Evolutionary conservation across 2,888 invertebrate species (phyloP), one percentile per base, ranked within the genome.

Genomic region (Biston stratarius): DNA sequence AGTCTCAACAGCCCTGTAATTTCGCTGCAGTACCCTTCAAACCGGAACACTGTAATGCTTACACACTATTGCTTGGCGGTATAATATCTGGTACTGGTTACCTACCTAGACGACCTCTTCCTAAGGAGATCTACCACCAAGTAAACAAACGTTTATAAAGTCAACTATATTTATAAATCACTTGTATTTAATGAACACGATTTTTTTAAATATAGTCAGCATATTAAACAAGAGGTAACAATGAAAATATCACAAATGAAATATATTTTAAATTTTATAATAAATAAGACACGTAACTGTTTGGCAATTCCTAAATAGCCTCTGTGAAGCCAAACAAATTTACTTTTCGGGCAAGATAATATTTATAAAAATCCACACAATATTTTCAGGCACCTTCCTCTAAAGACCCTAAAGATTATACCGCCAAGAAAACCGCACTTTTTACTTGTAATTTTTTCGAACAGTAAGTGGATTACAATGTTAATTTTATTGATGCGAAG

Each of bases 401-500:
- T 61, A 66, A 74, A 71, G 67, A 67, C 70, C 69, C 70, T 69
- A 64, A 76, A 76, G 72, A 78, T 78, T 71, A 79, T 75, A 74
- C 77, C 71, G 71, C 73, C 74, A 72, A 65, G 73, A 75, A 80
- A 84, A 81, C 77, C 75, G 76, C 81, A 84, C 83, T 83, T 82
- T 84, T 87, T 83, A 78, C 85, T 84, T 86, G 87, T 86, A 88
- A 86, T 88, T 88, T 92, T 83, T 89, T 87, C 83, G 78, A 82
- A 84, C 85, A 85, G 82, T 91, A 92, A 92, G 90, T 91, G 88
- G 92, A 92, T 92, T 91, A 93, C 89, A 88, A 92, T 92, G 92
- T 92, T 92, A 92, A 93, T 93, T 93, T 93, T 90, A 92, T 91
- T 90, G 92, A 92, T 90, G 91, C 87, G 80, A 80, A 85, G 83